Percentiles rank a stretch among this genome's conserved stretches.
These are phyloP conservation scores for Hirtodrosophila duncani DNA, from an alignment of 2,888 invertebrate genomes.

Conservation along the genomic window DNA sequence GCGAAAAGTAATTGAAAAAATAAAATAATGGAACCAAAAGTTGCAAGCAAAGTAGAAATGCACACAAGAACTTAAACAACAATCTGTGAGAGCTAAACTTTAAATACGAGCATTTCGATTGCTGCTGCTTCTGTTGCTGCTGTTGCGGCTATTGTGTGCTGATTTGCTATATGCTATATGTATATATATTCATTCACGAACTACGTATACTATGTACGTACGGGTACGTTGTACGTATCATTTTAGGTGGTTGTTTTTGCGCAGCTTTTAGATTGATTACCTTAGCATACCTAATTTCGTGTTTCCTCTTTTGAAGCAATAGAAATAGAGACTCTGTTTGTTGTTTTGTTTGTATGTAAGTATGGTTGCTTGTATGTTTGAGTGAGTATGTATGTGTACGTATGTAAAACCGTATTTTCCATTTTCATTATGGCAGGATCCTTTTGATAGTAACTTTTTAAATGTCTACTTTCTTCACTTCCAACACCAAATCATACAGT, in stretches of 20 bases:
- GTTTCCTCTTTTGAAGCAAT: conserved; percentile 10
- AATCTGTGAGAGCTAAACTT: too few species aligned
- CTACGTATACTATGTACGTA: too few species aligned
- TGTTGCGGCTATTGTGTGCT: too few species aligned
- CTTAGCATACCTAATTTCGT: not conserved
- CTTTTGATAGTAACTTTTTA: conserved; percentile 72
- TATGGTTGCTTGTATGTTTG: conserved; percentile 6
- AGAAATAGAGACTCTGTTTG: conserved; percentile 30
- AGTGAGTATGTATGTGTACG: conserved; percentile 37
- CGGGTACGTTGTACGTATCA: too few species aligned
- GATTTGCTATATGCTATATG: too few species aligned
- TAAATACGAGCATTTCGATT: too few species aligned
- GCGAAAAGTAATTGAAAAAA: too few species aligned
- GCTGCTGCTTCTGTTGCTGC: too few species aligned
- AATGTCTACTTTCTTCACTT: conserved; percentile 44
- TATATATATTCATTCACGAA: too few species aligned
- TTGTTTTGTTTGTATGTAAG: conserved; percentile 3
- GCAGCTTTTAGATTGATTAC: conserved; percentile 26
- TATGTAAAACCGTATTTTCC: conserved; percentile 66
- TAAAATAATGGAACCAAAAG: too few species aligned
- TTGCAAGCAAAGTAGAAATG: too few species aligned
- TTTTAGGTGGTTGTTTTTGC: not conserved
- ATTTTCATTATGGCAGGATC: conserved; percentile 70
- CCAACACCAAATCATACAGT: conserved; percentile 1
- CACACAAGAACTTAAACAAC: too few species aligned